Percentiles rank a stretch among this genome's conserved stretches.
phyloP scores from a whole-genome alignment of 2,888 invertebrate species.

The Heliconius cydno region DNA sequence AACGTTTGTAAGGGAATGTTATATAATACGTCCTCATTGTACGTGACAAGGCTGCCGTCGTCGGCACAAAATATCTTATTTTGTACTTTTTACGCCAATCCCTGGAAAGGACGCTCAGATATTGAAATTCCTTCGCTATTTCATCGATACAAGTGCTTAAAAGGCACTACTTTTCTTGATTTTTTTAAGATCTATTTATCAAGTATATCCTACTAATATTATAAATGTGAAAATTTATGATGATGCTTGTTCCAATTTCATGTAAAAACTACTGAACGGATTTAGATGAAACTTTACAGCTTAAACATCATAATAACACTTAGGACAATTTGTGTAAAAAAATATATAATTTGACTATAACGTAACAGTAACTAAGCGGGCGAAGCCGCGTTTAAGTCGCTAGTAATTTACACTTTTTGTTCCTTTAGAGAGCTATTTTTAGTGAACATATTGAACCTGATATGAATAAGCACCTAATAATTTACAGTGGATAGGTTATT shows the following conservation, averaged over 20 bases:
- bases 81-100: conserved; percentile 59
- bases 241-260: no score
- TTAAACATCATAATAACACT: no score
- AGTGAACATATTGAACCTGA: no score
- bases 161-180: neutral
- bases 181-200: neutral
- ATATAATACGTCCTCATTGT: conserved; percentile 45
- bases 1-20: conserved; percentile 41
- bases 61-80: conserved; percentile 61
- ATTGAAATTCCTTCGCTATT: conserved; percentile 42
- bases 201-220: neutral
- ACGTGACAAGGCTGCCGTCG: conserved; percentile 48
- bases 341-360: no score
- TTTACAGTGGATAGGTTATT: neutral
- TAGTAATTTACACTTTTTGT: neutral
- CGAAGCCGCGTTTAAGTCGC: no score
- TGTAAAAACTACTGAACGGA: no score
- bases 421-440: neutral
- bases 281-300: no score
- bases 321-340: no score
- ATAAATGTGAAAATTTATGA: no score
- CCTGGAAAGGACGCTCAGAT: conserved; percentile 38
- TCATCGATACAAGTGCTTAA: conserved; percentile 34
- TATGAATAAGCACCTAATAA: no score
- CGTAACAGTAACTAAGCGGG: no score